Base-by-base conservation (phyloP, 2,888 invertebrate genomes). In the Drosophila yooni region DNA sequence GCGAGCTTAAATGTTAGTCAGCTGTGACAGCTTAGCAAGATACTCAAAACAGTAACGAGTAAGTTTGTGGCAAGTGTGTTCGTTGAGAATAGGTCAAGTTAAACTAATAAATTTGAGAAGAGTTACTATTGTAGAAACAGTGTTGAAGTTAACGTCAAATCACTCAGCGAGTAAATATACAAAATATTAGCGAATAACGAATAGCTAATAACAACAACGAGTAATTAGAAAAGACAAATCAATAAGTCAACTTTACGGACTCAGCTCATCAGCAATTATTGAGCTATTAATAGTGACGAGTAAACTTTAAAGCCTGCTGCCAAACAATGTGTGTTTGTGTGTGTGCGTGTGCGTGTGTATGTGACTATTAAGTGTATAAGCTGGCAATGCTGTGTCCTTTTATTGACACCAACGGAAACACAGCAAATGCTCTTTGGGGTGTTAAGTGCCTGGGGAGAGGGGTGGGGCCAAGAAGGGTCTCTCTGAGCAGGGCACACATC, bases 231-330 rank as follows among this genome's bases (percentile, higher is more conserved):
- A 43, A 10, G 10, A 25, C 10, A 15, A 38, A 60, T 40, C 31
- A 33, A 50, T 38, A 36, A 38, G 50, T 40, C 31, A 50, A 38
- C 31, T 54, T 33, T n/a, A 10, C 25, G 51, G 38, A 40, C n/a
- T 66, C 31, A 46, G 57, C 61, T 57, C 51, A 60, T 46, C 10
- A 27, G 61, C 67, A 53, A 67, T 67, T 73, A 40, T 29, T 27
- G 54, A 66, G 56, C 79, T 73, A 73, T 74, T 74, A 63, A 60
- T 63, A 63, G 69, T 59, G 21, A 57, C 63, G 53, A 46, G 40
- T 51, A 13, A 69, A 62, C 36, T 68, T 52, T 40, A 52, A 64
- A 68, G 46, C 69, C 38, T 64, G 57, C 61, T 38, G 74, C 36
- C 59, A 29, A 56, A 31, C 62, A 74, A 61, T 68, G 57, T 27